These are phyloP conservation scores for Oryzias curvinotus DNA, from an alignment of 2,113 vertebrate species.

Conservation along the genomic window DNA sequence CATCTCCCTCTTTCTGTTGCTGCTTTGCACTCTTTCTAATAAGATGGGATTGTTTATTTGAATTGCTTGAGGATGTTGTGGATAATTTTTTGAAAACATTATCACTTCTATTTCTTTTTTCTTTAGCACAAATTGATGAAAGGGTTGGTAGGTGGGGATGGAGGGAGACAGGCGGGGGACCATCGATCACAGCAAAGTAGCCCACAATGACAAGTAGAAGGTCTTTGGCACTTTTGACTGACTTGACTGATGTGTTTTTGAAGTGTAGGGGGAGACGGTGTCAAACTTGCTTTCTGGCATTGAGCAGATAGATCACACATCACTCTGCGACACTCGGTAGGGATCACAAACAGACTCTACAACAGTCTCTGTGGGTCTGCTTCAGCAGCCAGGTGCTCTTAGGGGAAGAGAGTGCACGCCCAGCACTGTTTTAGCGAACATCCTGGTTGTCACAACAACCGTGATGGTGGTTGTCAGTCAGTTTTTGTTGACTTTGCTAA, in stretches of 20 bases:
- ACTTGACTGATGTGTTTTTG: conserved; percentile 79
- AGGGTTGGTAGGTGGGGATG: conserved; percentile 7
- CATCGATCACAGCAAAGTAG: conserved; percentile 74
- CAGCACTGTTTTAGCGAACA: not conserved
- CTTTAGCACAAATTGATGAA: conserved; percentile 57
- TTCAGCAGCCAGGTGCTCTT: conserved; percentile 1
- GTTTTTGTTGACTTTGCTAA: not conserved
- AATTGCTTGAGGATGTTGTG: conserved; percentile 62
- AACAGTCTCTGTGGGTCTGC: conserved; percentile 19
- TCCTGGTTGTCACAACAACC: not conserved
- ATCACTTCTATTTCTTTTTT: conserved; percentile 63
- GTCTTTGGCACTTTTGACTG: conserved; percentile 70
- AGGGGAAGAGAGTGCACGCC: not conserved
- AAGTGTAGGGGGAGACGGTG: conserved; percentile 49
- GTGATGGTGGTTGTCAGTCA: conserved; percentile 1
- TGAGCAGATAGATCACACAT: conserved; percentile 53
- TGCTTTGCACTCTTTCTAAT: conserved; percentile 36
- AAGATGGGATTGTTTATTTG: conserved; percentile 62
- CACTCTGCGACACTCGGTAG: conserved; percentile 18
- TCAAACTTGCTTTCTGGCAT: conserved; percentile 57
- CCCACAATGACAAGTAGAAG: conserved; percentile 69
- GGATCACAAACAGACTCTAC: conserved; percentile 30
- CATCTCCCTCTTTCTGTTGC: conserved; percentile 37
- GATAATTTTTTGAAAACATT: conserved; percentile 63
- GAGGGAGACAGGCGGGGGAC: conserved; percentile 41